A percentile compares a stretch with the other conserved stretches of the same genome.
These are phyloP conservation scores for Carassius carassius DNA, from an alignment of 2,113 vertebrate species.

Conservation along the genomic window DNA sequence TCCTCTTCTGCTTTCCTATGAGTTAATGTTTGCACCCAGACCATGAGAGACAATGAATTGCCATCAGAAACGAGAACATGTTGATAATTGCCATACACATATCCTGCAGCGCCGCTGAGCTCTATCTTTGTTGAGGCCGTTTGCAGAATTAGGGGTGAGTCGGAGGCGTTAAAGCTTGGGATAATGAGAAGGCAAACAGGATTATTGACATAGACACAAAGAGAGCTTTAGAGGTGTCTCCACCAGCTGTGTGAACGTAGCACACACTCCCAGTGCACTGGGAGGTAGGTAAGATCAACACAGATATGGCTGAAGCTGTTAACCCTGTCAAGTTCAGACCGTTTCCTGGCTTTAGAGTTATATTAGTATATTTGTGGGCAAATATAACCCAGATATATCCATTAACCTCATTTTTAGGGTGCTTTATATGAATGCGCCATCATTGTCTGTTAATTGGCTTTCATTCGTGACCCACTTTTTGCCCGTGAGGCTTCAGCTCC, in stretches of 20 bases:
- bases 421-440: conserved; percentile 55
- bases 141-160: conserved; percentile 76
- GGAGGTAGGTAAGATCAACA: conserved; percentile 65
- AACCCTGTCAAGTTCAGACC: conserved; percentile 44
- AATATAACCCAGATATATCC: conserved; percentile 31
- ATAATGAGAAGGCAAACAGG: conserved; percentile 80
- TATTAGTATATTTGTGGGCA: not conserved
- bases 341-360: not conserved
- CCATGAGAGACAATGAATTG: conserved; percentile 59
- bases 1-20: conserved; percentile 58
- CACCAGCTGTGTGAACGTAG: conserved; percentile 75
- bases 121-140: conserved; percentile 74
- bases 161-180: conserved; percentile 72
- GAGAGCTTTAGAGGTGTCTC: conserved; percentile 79
- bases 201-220: conserved; percentile 83
- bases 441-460: conserved; percentile 59
- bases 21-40: conserved; percentile 63
- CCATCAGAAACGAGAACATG: conserved; percentile 69
- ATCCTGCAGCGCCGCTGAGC: conserved; percentile 71
- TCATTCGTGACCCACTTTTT: conserved; percentile 66
- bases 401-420: conserved; percentile 9
- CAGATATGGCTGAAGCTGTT: conserved; percentile 43
- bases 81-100: conserved; percentile 73
- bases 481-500: conserved; percentile 52
- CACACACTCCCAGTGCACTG: conserved; percentile 62